phyloP scores from a whole-genome alignment of 2,113 vertebrate genomes.

The Xiphophorus couchianus region DNA sequence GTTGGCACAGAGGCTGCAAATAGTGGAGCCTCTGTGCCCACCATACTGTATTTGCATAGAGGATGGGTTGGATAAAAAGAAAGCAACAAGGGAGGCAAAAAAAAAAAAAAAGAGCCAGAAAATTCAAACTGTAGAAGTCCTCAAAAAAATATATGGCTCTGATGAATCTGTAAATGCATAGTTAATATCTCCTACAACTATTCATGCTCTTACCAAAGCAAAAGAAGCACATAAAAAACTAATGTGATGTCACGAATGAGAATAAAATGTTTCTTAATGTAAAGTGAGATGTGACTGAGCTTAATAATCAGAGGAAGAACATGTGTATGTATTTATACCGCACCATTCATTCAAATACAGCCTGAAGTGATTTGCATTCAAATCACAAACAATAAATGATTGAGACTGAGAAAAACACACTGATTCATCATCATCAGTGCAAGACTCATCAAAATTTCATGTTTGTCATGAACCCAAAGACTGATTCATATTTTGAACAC shows the following conservation, averaged over 20 bases:
- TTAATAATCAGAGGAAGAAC: neutral
- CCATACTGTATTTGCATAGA: constrained; percentile 41
- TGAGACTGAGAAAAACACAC: neutral
- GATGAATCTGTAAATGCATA: neutral
- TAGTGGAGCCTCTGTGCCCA: constrained; percentile 53
- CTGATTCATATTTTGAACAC: neutral
- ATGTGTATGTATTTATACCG: neutral
- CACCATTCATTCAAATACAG: neutral
- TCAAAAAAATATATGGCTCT: neutral
- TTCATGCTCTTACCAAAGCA: neutral
- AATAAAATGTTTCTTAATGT: neutral
- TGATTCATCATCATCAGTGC: neutral
- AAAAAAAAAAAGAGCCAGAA: neutral
- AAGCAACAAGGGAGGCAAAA: neutral
- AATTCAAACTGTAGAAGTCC: neutral
- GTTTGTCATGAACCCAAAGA: neutral
- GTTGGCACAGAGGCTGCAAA: constrained; percentile 52
- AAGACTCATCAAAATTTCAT: neutral
- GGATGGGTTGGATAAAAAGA: constrained; percentile 10
- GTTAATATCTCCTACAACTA: neutral
- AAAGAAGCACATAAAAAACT: neutral
- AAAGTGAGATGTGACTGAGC: neutral
- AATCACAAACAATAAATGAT: neutral
- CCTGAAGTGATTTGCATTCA: neutral
- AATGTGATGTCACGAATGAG: neutral